Base-by-base conservation (phyloP, 2,113 vertebrate genomes). In the Psammodynastes pulverulentus region DNA sequence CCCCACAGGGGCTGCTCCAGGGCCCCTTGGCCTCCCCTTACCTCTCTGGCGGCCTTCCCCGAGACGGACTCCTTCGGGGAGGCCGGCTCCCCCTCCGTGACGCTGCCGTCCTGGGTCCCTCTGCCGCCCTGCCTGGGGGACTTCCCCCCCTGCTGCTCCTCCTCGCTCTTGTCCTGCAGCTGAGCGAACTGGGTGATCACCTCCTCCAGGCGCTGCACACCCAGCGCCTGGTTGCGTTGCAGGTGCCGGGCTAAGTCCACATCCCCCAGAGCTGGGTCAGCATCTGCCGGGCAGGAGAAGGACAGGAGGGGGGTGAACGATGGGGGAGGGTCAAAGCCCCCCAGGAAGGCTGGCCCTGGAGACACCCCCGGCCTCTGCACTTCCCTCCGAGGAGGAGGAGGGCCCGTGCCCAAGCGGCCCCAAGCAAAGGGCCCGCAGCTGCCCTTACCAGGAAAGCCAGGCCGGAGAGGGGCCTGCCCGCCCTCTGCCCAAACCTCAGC, bases 191-290 rank as follows among this genome's bases (percentile, higher is more conserved):
- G 98, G 48, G 93, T 94, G 94, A 99, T 98, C 94, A 99, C 97
- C 1, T 98, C 97, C n/a, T 99, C 98, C 89, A 99, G 96, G 0
- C 94, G 97, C 88, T 89, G 94, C 62, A 98, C 49, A 0, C 98
- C 98, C 89, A 97, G 8, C 19, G 95, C 96, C 21, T 98, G 95
- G 95, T 99, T 99, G 1, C 96, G 94, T 21, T 98, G 97, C 84
- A 99, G 97, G 87, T 97, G 97, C 26, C 95, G 97, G 8, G 97
- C 90, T 29, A 99, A 94, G 0, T 90, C 34, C 0, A 89, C 2
- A 94, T 99, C 98, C 0, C 39, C 29, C 29, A 98, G 95, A 2
- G 98, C 98, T 0, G 99, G 99, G 95, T 99, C 99, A 2, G 91
- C 5, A 17, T 95, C 97, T 97, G 24, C 0, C 12, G 1, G 23